Conservation (phyloP, 2,113 vertebrate species). For the Emydocephalus ijimae region DNA sequence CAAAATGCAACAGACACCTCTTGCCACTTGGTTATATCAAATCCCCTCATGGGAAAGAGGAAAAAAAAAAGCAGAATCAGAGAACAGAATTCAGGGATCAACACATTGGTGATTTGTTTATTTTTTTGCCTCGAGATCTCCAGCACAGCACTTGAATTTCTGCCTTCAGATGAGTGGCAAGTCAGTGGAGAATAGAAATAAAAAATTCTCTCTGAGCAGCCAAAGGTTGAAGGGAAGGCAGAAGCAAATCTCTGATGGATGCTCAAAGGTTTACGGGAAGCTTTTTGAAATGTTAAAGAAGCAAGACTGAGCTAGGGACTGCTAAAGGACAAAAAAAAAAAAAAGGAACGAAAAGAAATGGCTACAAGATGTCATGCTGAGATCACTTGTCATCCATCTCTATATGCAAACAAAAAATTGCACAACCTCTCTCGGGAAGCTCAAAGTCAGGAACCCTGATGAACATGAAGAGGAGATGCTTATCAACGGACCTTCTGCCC, state of each 20-base stretch:
- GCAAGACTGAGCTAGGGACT: background rate
- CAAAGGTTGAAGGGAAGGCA: background rate
- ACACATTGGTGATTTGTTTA: background rate
- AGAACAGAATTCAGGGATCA: background rate
- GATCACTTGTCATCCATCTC: background rate
- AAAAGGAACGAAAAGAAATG: background rate
- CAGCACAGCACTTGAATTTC: background rate
- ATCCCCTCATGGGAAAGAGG: background rate
- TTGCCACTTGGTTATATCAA: background rate
- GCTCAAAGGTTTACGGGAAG: background rate
- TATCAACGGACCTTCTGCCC: background rate
- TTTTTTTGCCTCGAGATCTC: background rate
- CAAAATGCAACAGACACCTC: background rate
- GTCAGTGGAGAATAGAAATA: background rate
- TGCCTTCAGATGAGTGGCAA: background rate
- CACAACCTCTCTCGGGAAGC: background rate
- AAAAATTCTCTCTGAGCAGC: background rate
- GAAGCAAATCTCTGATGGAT: background rate
- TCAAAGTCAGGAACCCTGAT: background rate
- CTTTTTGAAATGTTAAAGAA: background rate
- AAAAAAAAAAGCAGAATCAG: background rate
- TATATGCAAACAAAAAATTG: background rate
- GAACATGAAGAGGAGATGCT: background rate
- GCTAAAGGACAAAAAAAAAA: background rate
- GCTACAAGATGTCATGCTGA: background rate